Percentiles rank a stretch among this genome's conserved stretches.
phyloP scores from a whole-genome alignment of 2,113 vertebrate species.

The Lepisosteus osseus region DNA sequence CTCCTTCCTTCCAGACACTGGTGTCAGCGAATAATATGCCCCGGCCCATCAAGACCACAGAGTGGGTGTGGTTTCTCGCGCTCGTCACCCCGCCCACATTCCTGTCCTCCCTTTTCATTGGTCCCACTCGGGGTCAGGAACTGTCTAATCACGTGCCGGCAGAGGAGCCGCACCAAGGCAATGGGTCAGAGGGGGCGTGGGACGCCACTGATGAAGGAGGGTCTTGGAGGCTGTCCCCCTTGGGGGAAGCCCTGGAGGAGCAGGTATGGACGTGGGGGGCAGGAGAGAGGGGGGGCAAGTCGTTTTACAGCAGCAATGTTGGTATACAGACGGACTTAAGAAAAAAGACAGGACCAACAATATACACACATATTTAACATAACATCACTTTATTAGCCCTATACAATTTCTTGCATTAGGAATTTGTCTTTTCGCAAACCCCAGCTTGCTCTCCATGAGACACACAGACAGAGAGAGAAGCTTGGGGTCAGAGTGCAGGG shows the following conservation, averaged over 20 bases:
- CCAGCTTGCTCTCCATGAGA: too few species aligned
- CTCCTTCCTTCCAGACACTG: neutral
- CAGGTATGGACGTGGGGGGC: conserved; percentile 28
- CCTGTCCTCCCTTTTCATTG: neutral
- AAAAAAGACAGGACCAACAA: too few species aligned
- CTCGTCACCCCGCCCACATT: neutral
- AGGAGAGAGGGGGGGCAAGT: too few species aligned
- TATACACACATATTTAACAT: too few species aligned
- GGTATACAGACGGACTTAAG: too few species aligned
- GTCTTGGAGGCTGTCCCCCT: conserved; percentile 3
- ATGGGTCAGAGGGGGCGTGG: neutral
- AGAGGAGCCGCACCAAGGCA: neutral
- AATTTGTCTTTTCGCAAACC: too few species aligned
- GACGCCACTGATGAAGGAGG: neutral
- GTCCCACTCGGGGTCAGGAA: neutral
- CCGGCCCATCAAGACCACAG: neutral
- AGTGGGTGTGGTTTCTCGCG: neutral
- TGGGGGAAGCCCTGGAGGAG: conserved; percentile 42
- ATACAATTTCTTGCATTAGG: too few species aligned
- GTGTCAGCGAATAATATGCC: neutral
- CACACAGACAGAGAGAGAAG: too few species aligned
- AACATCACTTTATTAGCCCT: too few species aligned
- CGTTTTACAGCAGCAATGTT: too few species aligned
- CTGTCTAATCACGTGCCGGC: neutral
- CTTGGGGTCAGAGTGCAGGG: too few species aligned